phyloP scores from a whole-genome alignment of 1,140 invertebrate genomes.

The Zaprionus camerounensis region DNA sequence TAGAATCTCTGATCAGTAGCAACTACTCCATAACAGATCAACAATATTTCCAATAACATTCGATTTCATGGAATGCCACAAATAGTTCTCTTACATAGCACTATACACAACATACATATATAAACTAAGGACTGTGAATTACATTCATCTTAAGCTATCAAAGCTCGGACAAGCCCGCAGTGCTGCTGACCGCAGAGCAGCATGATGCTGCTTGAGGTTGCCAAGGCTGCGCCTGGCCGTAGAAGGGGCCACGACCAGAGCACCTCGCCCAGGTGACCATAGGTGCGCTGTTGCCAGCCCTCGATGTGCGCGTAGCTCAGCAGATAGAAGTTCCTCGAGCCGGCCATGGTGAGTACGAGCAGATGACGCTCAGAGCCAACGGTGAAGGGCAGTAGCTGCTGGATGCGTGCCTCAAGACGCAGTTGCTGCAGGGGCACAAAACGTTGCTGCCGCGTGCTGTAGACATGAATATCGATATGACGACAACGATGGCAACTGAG shows the following conservation, averaged over 20 bases:
- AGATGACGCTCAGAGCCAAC: constrained; percentile 49
- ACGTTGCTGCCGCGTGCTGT: background rate
- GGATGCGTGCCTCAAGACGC: constrained; percentile 45
- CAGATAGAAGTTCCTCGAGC: constrained; percentile 59
- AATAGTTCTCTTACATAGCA: background rate
- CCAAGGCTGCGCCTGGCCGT: constrained; percentile 13
- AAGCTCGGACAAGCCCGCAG: constrained; percentile 47
- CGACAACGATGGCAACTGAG: constrained; percentile 60
- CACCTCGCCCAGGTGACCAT: constrained; percentile 55
- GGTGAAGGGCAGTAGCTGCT: constrained; percentile 38
- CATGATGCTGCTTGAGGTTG: constrained; percentile 17
- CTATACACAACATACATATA: background rate
- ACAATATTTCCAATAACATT: too few relatives aligned
- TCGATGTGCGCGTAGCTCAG: constrained; percentile 58
- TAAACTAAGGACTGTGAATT: background rate
- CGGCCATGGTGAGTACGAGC: constrained; percentile 52
- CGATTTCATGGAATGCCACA: background rate
- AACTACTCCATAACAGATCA: too few relatives aligned
- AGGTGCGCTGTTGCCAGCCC: constrained; percentile 68
- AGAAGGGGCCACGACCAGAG: constrained; percentile 58
- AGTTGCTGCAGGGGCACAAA: constrained; percentile 59
- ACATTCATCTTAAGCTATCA: constrained; percentile 28
- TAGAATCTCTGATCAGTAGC: too few relatives aligned
- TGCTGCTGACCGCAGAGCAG: constrained; percentile 40
- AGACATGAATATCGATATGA: constrained; percentile 54